Evolutionary conservation across 1,140 invertebrate genomes (phyloP).

Genomic region (Meloidogyne exigua): DNA sequence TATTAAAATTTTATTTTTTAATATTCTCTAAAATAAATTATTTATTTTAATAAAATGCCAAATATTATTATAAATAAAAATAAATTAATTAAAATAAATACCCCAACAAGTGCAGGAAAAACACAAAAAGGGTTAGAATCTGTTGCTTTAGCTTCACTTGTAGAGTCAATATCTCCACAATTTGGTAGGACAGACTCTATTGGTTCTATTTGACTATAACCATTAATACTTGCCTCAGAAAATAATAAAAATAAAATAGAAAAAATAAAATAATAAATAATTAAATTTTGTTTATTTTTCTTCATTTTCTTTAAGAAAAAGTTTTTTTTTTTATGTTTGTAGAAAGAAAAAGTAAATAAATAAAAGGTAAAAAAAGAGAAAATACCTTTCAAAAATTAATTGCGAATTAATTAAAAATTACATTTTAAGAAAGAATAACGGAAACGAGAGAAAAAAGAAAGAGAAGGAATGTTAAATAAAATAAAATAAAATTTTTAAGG

Average conservation of each 20-base stretch:
- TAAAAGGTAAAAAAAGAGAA: not conserved
- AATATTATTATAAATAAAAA: no score
- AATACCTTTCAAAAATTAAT: no score
- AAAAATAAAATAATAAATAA: not conserved
- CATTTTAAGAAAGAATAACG: no score
- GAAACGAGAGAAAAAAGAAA: no score
- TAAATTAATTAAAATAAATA: not conserved
- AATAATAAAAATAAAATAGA: not conserved
- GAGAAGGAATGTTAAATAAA: no score
- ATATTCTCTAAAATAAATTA: no score
- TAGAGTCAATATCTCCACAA: conserved; percentile 7
- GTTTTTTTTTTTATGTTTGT: no score
- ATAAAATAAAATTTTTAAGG: no score
- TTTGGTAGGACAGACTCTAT: not conserved
- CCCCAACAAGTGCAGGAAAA: conserved; percentile 23
- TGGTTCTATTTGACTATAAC: not conserved
- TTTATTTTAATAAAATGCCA: no score
- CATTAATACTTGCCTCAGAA: not conserved
- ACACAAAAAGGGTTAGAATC: conserved; percentile 26
- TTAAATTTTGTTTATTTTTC: not conserved
- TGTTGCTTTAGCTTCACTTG: conserved; percentile 27
- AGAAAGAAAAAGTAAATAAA: no score
- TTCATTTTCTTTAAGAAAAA: not conserved
- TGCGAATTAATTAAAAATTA: no score
- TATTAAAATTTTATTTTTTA: not conserved